Conservation (phyloP, 2,113 vertebrate genomes). For the Arenaria interpres region DNA sequence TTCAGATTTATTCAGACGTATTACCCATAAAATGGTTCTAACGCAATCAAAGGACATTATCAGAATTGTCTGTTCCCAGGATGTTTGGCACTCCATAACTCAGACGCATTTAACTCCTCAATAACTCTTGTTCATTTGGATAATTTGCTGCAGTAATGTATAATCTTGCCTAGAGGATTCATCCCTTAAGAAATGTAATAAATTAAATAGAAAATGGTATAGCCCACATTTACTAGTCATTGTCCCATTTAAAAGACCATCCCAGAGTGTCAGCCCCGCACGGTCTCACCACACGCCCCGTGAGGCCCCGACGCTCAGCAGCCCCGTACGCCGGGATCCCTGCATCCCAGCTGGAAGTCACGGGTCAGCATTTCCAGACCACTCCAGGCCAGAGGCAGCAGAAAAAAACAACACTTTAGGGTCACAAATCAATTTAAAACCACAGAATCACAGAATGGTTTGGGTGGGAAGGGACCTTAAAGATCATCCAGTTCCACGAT, state of each 20-base stretch:
- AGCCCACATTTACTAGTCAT: background rate
- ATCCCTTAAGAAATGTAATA: background rate
- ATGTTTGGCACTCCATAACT: conserved; percentile 37
- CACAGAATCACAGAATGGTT: background rate
- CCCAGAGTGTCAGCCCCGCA: rapidly evolving
- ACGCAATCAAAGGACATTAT: conserved; percentile 20
- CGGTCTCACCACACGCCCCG: rapidly evolving
- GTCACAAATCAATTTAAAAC: background rate
- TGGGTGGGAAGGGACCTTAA: background rate
- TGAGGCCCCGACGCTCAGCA: rapidly evolving
- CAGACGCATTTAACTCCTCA: conserved; percentile 33
- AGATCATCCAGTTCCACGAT: background rate
- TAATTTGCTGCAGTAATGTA: conserved; percentile 29
- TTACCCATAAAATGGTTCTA: conserved; percentile 21
- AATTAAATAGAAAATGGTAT: background rate
- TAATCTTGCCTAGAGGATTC: background rate
- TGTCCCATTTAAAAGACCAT: background rate
- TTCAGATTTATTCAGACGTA: background rate
- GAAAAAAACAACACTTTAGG: background rate
- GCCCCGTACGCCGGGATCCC: background rate
- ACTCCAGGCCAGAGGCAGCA: background rate
- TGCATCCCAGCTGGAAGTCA: background rate
- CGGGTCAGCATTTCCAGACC: background rate
- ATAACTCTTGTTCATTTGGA: conserved; percentile 18
- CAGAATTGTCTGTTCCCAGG: conserved; percentile 29